Evolutionary conservation across 2,113 vertebrate species (phyloP), one percentile per base, ranked within the genome.

Genomic region (Tinamus guttatus): DNA sequence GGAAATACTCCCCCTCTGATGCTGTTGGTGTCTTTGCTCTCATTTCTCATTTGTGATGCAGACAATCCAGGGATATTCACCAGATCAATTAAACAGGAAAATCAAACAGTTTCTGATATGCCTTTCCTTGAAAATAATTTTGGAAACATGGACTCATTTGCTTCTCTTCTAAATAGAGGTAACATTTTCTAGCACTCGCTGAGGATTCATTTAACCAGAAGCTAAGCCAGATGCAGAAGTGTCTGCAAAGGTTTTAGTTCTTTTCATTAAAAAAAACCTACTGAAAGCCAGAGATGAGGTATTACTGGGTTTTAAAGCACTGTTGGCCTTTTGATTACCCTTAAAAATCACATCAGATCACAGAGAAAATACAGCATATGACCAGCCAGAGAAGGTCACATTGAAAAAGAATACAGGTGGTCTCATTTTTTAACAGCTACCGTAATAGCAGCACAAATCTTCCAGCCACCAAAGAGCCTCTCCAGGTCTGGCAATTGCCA

Each of bases 321-420:
- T 41, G 77, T 27, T 93, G 85, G 73, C 79, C 91, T 96, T 95
- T 89, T 93, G 87, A 78, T 89, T 93, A 74, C 69, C 63, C 73
- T 86, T 85, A 89, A 93, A 93, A 95, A 96, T 83, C 93, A 93
- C 89, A 94, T 83, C 92, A 59, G 58, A 92, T 85, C 89, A 82
- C 85, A 89, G 68, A 86, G 83, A 90, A 96, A 94, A 94, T 67
- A 81, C 56, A 90, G 90, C 27, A 14, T 40, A 68, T n/a, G 60
- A 78, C 21, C 78, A 82, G 59, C 87, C 25, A 63, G 92, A 89
- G 90, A 97, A 97, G 96, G 96, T 97, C 95, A 96, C 89, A 79
- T 84, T 94, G 95, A 74, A 92, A 47, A 92, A 95, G 90, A 79
- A 96, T 93, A 83, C 90, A 96, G 88, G 90, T 87, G 95, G 89